Evolutionary conservation across 2,888 invertebrate genomes (phyloP).

Genomic region (Lydus trimaculatus): DNA sequence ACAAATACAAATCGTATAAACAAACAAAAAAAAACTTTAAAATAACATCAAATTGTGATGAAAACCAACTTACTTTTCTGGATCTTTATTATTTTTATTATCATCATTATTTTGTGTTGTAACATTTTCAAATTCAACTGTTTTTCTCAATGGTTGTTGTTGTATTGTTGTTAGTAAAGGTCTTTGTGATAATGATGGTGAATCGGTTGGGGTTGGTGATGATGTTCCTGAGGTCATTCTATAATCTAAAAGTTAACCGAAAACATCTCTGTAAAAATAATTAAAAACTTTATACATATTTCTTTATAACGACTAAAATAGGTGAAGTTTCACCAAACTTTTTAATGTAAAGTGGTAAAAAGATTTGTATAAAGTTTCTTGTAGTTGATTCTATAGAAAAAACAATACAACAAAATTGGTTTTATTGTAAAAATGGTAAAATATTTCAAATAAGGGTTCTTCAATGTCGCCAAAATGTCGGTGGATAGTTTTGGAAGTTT

Average conservation of each 20-base stretch:
- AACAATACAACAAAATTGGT: neutral
- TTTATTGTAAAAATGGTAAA: conserved; percentile 14
- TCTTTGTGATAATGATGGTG: conserved; percentile 51
- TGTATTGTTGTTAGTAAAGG: conserved; percentile 45
- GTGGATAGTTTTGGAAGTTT: conserved; percentile 23
- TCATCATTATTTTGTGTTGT: conserved; percentile 40
- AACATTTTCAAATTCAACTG: conserved; percentile 47
- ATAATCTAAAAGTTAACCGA: neutral
- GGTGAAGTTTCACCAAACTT: no score
- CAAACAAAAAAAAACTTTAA: neutral
- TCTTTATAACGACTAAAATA: no score
- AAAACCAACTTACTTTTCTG: conserved; percentile 43
- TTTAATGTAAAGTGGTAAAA: no score
- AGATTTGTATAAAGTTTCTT: no score
- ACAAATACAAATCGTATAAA: neutral
- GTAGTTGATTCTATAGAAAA: neutral
- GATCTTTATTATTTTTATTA: conserved; percentile 33
- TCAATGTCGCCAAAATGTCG: conserved; percentile 31
- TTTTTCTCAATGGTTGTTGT: conserved; percentile 39
- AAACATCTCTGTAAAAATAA: neutral
- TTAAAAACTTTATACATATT: neutral
- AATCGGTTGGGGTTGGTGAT: conserved; percentile 52
- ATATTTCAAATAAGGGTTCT: conserved; percentile 19
- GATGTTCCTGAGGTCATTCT: conserved; percentile 53
- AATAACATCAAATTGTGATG: no score